Percentiles rank a stretch among this genome's conserved stretches.
Evolutionary conservation across 2,888 invertebrate genomes (phyloP).

Genomic region (Strigamia maritima): DNA sequence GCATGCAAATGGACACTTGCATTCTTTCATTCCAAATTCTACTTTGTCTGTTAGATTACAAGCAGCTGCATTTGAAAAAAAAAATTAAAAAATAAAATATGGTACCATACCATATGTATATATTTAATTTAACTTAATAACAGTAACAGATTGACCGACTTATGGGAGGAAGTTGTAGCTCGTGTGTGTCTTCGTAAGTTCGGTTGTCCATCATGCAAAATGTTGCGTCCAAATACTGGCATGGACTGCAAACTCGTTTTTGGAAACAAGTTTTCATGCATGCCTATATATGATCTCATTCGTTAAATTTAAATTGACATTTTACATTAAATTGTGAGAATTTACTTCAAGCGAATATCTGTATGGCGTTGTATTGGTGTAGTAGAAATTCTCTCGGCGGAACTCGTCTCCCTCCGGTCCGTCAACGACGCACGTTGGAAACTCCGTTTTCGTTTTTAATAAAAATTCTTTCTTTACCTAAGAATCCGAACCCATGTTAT

Average conservation of each 20-base stretch:
- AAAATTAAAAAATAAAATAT: background rate
- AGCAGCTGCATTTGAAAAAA: background rate
- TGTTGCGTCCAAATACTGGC: background rate
- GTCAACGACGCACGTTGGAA: background rate
- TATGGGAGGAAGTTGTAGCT: background rate
- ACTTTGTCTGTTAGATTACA: background rate
- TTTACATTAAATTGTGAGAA: too few relatives aligned
- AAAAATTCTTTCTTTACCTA: background rate
- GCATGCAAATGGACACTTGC: background rate
- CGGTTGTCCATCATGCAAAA: background rate
- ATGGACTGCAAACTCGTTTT: background rate
- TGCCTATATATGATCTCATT: background rate
- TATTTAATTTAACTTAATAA: background rate
- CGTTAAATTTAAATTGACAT: too few relatives aligned
- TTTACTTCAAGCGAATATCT: background rate
- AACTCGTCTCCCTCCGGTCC: background rate
- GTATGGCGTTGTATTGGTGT: background rate
- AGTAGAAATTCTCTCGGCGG: background rate
- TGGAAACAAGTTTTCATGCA: background rate
- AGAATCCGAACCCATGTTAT: too few relatives aligned
- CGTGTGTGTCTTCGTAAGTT: background rate
- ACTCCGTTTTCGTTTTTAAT: background rate
- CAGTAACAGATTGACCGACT: background rate
- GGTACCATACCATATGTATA: too few relatives aligned
- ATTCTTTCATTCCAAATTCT: background rate